These are phyloP conservation scores for Tenthredo livida DNA, from an alignment of 2,888 invertebrate species.

Conservation along the genomic window DNA sequence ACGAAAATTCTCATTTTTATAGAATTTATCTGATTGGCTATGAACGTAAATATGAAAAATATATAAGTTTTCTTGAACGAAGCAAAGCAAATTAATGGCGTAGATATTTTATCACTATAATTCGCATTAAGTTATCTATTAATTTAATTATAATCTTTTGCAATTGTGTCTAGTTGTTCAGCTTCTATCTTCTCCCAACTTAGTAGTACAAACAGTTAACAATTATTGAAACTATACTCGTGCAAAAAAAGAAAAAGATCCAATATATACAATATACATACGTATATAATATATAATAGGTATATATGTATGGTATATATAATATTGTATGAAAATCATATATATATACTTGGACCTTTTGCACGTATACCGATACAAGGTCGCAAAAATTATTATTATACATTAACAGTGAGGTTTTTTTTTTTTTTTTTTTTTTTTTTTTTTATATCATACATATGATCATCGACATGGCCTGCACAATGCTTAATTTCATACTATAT, in stretches of 20 bases:
- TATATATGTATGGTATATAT: background rate
- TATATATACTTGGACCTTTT: conserved; percentile 17
- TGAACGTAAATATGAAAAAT: background rate
- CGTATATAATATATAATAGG: background rate
- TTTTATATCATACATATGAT: conserved; percentile 41
- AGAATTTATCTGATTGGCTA: background rate
- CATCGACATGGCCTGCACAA: conserved; percentile 14
- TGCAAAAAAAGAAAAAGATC: background rate
- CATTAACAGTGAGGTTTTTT: conserved; percentile 40
- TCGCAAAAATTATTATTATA: conserved; percentile 15
- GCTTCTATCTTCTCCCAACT: background rate
- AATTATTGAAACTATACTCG: conserved; percentile 21
- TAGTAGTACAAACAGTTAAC: conserved; percentile 32
- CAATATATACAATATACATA: background rate
- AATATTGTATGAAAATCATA: conserved; percentile 8
- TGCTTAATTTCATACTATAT: conserved; percentile 15
- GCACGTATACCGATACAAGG: background rate
- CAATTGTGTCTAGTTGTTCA: conserved; percentile 18
- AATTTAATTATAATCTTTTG: background rate
- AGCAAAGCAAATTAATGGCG: conserved; percentile 24
- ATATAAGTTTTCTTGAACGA: background rate
- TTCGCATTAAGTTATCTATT: conserved; percentile 5
- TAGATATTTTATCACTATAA: conserved; percentile 25
- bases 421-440: too few species aligned
- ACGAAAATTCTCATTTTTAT: background rate